phyloP scores from a whole-genome alignment of 2,888 invertebrate species.

The Cyrtodaria siliqua region DNA sequence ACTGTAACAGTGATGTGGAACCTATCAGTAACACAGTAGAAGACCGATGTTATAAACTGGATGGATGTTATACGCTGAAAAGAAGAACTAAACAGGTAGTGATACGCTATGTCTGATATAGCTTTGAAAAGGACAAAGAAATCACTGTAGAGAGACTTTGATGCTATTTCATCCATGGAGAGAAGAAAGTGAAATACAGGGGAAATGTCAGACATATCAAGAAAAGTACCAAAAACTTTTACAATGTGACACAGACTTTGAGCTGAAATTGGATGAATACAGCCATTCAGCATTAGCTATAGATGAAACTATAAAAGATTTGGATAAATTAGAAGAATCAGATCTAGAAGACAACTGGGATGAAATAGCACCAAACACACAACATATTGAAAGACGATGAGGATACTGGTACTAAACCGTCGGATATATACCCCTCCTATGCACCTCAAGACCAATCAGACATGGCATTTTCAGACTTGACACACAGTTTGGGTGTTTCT shows the following conservation, averaged over 20 bases:
- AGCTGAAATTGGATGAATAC: conserved; percentile 10
- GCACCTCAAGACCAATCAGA: too few relatives aligned
- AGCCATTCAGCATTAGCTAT: conserved; percentile 12
- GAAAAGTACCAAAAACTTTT: conserved; percentile 3
- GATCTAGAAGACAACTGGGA: conserved; percentile 9
- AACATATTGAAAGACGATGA: conserved; percentile 11
- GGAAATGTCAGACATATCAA: conserved; percentile 17
- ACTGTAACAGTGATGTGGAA: too few relatives aligned
- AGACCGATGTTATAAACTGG: too few relatives aligned
- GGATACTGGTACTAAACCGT: background rate
- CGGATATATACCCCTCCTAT: conserved; percentile 1
- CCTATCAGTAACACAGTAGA: too few relatives aligned
- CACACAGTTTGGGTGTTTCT: too few relatives aligned
- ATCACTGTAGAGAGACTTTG: conserved; percentile 68
- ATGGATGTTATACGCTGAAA: too few relatives aligned
- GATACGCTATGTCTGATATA: conserved; percentile 44
- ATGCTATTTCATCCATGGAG: conserved; percentile 76
- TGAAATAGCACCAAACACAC: conserved; percentile 9
- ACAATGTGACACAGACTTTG: background rate
- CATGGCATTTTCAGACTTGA: too few relatives aligned
- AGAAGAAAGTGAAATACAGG: conserved; percentile 55
- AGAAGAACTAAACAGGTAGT: too few relatives aligned
- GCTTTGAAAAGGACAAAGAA: conserved; percentile 50
- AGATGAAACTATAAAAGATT: conserved; percentile 12
- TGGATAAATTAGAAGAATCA: conserved; percentile 13